A percentile compares a stretch with the other conserved stretches of the same genome.
Evolutionary conservation across 2,888 invertebrate genomes (phyloP).

Genomic region (Amphipoea lucens): DNA sequence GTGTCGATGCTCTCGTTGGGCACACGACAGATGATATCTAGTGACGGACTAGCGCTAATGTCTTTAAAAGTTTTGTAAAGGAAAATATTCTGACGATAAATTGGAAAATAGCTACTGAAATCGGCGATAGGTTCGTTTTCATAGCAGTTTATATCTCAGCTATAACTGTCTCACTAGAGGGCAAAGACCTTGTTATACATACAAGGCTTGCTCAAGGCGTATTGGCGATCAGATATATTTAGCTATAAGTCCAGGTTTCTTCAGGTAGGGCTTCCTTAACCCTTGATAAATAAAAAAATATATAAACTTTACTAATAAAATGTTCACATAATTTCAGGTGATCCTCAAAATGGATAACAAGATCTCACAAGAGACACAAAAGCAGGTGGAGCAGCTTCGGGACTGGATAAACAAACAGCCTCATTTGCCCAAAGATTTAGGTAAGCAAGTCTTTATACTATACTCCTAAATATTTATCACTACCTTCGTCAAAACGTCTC

Average conservation of each 20-base stretch:
- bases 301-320: background rate
- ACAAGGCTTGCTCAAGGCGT: background rate
- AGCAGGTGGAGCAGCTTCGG: constrained; percentile 83
- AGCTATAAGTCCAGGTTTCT: background rate
- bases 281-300: no score
- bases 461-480: background rate
- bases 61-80: constrained; percentile 6
- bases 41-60: constrained; percentile 14
- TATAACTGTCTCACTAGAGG: background rate
- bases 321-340: constrained; percentile 41
- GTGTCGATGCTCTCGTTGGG: background rate
- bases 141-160: no score
- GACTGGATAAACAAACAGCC: constrained; percentile 91
- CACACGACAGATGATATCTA: constrained; percentile 26
- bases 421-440: constrained; percentile 91
- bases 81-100: background rate
- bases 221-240: background rate
- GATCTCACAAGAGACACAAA: constrained; percentile 74
- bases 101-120: background rate
- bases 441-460: constrained; percentile 79
- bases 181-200: background rate
- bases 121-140: background rate
- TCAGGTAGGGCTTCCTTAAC: background rate
- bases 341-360: constrained; percentile 68
- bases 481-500: background rate